Evolutionary conservation across 1,140 invertebrate genomes (phyloP).

Genomic region (Popillia japonica): DNA sequence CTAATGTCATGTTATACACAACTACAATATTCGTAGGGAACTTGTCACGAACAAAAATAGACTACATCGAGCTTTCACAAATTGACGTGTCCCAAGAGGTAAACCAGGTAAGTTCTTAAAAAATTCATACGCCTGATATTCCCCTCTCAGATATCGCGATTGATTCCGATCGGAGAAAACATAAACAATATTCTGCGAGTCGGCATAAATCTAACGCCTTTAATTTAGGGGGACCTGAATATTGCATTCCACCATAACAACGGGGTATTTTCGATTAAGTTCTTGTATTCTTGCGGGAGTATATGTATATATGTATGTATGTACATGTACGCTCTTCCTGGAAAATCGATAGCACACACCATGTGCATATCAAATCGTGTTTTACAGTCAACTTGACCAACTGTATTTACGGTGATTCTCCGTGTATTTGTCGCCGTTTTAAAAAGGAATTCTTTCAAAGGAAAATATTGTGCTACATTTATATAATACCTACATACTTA

Average conservation of each 20-base stretch:
- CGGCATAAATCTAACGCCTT: too few relatives aligned
- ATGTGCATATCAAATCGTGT: conserved; percentile 4
- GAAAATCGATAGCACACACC: not conserved
- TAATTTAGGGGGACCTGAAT: too few relatives aligned
- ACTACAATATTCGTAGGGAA: not conserved
- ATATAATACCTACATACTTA: too few relatives aligned
- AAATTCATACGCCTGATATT: not conserved
- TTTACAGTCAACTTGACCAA: conserved; percentile 5
- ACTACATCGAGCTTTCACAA: not conserved
- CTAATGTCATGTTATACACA: not conserved
- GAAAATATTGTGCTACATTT: too few relatives aligned
- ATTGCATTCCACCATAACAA: too few relatives aligned
- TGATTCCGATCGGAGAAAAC: not conserved
- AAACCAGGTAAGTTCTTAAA: not conserved
- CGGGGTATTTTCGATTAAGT: not conserved
- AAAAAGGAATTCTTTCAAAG: not conserved
- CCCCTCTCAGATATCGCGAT: not conserved
- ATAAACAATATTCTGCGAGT: too few relatives aligned
- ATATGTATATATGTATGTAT: too few relatives aligned
- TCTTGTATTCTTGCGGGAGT: not conserved
- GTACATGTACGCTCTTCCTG: too few relatives aligned
- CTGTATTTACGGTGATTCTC: not conserved
- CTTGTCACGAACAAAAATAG: conserved; percentile 18
- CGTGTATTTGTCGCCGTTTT: not conserved
- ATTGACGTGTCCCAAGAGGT: conserved; percentile 6